Evolutionary conservation across 2,888 invertebrate species (phyloP), one percentile per base, ranked within the genome.

Genomic region (Andricus quercusramuli): DNA sequence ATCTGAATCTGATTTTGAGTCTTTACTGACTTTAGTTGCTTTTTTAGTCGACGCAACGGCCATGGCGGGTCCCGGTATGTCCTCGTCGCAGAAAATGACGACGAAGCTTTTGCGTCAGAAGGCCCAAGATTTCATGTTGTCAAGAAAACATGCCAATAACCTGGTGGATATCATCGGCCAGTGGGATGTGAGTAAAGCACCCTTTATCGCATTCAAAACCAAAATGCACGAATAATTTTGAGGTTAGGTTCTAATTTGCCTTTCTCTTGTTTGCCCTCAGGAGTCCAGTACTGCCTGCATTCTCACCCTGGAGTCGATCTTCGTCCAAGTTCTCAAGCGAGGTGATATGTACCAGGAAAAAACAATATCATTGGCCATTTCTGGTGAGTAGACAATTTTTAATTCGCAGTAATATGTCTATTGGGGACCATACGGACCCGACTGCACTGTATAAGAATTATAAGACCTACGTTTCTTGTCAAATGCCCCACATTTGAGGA

Each of bases 231-330:
- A 62, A 70, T 20, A 3, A 66, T 77, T 82, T 85, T 81, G 79
- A 89, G 89, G 89, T 90, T 90, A 89, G 82, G 79, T 80, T 81
- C 56, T 66, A 64, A 68, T 17, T 66, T 68, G 20, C 68, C 15
- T 64, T 64, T 82, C 44, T 78, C 77, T 79, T 51, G 56, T 22
- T 56, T 47, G 11, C n/a, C 67, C 79, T 13, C 80, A 92, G 92
- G 90, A 90, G 68, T 88, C 88, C 8, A 89, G 89, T 51, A 94
- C 94, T 83, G 93, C 96, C 79, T 94, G 95, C 84, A 93, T 97
- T 86, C 94, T 96, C 76, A 95, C 96, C 29, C 90, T 96, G 83
- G 96, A 97, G 93, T 94, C 95, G 68, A 94, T 97, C 89, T 97
- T 97, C 90, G 94, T 94, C 32, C 95, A 95, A 89, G 91, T 97